phyloP scores from a whole-genome alignment of 2,113 vertebrate species.

The Myrmophylax atrothorax region DNA sequence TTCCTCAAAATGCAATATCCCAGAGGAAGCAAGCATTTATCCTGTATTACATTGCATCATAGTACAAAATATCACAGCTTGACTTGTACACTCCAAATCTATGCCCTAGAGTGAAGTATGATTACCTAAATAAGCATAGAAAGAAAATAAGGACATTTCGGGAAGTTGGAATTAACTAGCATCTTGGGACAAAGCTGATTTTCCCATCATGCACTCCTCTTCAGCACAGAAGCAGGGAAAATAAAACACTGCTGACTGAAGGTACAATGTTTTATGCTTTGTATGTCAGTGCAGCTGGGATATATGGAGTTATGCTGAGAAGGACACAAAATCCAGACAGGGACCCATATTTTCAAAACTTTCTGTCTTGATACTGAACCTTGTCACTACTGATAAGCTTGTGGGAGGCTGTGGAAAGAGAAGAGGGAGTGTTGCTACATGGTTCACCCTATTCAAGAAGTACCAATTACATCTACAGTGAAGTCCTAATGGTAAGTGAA shows the following conservation, averaged over 20 bases:
- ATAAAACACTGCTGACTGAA: background rate
- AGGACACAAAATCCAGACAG: background rate
- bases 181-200: background rate
- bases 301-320: background rate
- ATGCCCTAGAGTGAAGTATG: background rate
- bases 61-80: background rate
- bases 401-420: background rate
- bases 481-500: background rate
- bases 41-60: background rate
- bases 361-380: background rate
- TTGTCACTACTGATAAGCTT: background rate
- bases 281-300: background rate
- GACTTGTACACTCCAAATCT: background rate
- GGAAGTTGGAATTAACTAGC: background rate
- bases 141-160: constrained; percentile 14
- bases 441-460: background rate
- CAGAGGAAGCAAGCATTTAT: background rate
- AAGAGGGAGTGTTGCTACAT: background rate
- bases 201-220: background rate
- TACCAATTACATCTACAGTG: background rate
- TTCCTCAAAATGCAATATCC: background rate
- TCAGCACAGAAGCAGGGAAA: background rate
- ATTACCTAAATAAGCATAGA: background rate
- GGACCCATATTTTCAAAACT: background rate
- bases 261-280: background rate